Evolutionary conservation across 2,888 invertebrate genomes (phyloP).

Genomic region (Hypercompe scribonia): DNA sequence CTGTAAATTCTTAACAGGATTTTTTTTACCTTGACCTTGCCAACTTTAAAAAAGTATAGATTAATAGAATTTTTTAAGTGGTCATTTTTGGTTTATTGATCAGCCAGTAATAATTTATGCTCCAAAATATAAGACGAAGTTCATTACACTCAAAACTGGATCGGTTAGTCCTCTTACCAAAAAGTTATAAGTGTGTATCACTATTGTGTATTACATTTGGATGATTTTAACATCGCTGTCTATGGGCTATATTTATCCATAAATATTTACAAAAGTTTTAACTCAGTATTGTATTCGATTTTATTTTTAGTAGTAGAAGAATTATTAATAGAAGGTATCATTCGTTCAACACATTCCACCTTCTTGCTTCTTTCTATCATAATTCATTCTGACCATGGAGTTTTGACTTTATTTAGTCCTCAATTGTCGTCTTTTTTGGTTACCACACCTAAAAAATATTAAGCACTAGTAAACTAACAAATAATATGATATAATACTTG

Average conservation of each 20-base stretch:
- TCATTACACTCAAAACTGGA: neutral
- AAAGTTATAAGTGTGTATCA: neutral
- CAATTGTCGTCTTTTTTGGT: neutral
- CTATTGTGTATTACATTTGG: neutral
- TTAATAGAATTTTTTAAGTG: neutral
- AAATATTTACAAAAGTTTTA: neutral
- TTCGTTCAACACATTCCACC: neutral
- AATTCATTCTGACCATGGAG: neutral
- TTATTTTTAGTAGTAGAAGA: no score
- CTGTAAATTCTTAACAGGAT: neutral
- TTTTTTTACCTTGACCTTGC: neutral
- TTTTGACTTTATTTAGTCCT: neutral
- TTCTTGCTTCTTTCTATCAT: neutral
- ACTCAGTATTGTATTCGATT: no score
- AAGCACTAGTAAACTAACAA: neutral
- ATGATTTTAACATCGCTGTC: neutral
- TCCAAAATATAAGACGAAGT: neutral
- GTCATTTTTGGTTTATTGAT: neutral
- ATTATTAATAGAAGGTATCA: neutral
- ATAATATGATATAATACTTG: neutral
- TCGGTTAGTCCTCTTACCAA: neutral
- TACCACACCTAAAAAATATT: neutral
- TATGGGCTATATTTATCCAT: no score
- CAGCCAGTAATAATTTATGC: no score
- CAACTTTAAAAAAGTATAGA: neutral